Evolutionary conservation across 2,113 vertebrate species (phyloP).

Genomic region (Vulpes lagopus): DNA sequence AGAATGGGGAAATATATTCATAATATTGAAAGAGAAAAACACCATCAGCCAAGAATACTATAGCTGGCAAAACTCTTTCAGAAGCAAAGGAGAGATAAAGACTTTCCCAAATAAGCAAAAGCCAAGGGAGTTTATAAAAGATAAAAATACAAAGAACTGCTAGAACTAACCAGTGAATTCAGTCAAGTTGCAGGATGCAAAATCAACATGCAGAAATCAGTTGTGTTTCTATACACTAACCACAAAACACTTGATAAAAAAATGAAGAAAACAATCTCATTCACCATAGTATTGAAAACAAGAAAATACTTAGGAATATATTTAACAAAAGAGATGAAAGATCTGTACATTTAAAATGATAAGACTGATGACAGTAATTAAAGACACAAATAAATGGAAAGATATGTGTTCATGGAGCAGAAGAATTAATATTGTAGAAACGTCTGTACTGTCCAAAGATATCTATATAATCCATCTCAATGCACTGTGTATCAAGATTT

Average conservation of each 20-base stretch:
- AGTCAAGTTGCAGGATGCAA: neutral
- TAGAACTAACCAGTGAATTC: neutral
- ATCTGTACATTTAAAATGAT: neutral
- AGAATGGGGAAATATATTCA: neutral
- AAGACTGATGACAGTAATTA: neutral
- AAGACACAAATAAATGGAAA: neutral
- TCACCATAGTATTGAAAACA: neutral
- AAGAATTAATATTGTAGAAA: neutral
- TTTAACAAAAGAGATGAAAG: neutral
- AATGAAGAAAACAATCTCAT: neutral
- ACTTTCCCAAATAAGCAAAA: neutral
- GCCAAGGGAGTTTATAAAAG: neutral
- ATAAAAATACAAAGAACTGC: neutral
- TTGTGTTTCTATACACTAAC: neutral
- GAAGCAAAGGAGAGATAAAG: neutral
- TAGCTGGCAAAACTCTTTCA: neutral
- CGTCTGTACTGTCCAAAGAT: neutral
- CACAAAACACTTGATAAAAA: neutral
- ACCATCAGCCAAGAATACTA: neutral
- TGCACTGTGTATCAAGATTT: neutral
- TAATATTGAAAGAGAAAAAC: neutral
- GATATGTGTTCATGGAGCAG: neutral
- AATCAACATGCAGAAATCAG: neutral
- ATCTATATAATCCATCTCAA: neutral
- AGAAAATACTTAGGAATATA: neutral